Evolutionary conservation across 2,113 vertebrate species (phyloP).

Genomic region (Actenoides lindsayi): DNA sequence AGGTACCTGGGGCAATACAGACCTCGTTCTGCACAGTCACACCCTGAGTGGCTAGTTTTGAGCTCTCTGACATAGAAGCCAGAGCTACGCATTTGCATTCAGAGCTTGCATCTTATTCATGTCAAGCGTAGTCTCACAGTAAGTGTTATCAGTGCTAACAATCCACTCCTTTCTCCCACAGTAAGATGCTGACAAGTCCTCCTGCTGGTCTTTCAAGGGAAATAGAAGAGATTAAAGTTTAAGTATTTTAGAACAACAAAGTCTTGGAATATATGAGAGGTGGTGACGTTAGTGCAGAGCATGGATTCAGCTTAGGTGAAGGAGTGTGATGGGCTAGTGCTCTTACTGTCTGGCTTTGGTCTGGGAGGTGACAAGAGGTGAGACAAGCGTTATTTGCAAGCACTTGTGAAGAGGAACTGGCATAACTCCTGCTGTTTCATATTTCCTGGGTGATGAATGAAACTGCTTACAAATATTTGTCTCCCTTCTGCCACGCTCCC

Average conservation of each 20-base stretch:
- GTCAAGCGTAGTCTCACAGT: background rate
- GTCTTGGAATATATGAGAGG: background rate
- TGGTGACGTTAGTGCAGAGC: background rate
- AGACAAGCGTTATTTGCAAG: background rate
- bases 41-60: background rate
- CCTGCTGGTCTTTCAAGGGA: slow-evolving; percentile 2
- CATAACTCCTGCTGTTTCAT: background rate
- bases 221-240: background rate
- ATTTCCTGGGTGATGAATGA: background rate
- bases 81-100: background rate
- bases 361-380: background rate
- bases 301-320: background rate
- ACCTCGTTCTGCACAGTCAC: background rate
- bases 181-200: background rate
- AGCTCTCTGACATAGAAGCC: background rate
- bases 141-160: background rate
- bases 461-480: background rate
- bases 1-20: background rate
- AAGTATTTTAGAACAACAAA: background rate
- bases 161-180: fast-evolving
- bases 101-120: background rate
- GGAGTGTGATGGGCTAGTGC: background rate
- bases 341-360: background rate
- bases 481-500: background rate
- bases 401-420: background rate